phyloP scores from a whole-genome alignment of 2,113 vertebrate species.

The Psilopsiagon aymara region DNA sequence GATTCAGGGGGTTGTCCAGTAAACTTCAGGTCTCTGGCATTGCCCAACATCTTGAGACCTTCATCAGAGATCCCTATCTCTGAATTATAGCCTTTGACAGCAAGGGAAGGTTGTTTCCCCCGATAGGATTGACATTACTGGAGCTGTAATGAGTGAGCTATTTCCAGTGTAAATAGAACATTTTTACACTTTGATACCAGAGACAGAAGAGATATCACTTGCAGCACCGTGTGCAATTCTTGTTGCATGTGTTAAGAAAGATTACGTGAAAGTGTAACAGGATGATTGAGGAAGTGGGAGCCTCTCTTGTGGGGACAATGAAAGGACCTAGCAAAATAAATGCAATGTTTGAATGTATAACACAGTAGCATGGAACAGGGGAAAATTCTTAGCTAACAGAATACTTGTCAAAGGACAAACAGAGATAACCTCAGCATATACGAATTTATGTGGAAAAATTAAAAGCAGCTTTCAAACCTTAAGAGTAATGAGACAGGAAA shows the following conservation, averaged over 20 bases:
- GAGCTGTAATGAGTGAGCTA: background rate
- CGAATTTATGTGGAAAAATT: constrained; percentile 14
- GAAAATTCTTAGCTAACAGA: background rate
- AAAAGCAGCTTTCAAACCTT: background rate
- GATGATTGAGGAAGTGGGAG: background rate
- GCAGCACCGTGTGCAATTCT: background rate
- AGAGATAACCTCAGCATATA: background rate
- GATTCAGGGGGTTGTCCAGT: background rate
- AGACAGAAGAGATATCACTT: constrained; percentile 3
- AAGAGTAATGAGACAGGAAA: background rate
- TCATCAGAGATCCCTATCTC: background rate
- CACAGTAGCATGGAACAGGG: background rate
- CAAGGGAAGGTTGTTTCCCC: background rate
- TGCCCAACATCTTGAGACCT: background rate
- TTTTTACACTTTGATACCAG: background rate
- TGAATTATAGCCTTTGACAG: background rate
- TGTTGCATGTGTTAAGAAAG: background rate
- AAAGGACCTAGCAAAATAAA: background rate
- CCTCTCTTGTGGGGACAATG: background rate
- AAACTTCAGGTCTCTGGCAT: background rate
- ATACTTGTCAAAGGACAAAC: background rate
- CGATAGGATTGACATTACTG: background rate
- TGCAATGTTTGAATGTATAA: background rate
- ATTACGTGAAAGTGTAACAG: background rate
- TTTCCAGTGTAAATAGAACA: background rate